phyloP scores from a whole-genome alignment of 2,888 invertebrate species.

The Netelia virgata region DNA sequence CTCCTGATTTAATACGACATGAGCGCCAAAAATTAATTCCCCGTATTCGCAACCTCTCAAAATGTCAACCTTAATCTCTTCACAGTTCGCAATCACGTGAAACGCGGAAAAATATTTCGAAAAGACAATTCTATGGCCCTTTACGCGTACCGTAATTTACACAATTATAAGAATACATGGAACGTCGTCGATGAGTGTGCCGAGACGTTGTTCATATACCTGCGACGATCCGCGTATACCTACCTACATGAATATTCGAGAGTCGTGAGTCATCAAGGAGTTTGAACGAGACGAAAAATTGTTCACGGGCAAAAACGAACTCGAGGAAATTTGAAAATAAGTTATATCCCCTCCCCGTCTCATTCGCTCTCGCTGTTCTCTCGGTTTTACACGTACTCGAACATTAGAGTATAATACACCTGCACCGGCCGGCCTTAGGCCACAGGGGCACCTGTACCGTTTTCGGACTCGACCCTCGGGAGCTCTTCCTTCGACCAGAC shows the following conservation, averaged over 20 bases:
- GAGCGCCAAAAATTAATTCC: no score
- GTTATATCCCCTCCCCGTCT: not conserved
- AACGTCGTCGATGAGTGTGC: not conserved
- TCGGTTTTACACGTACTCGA: constrained; percentile 57
- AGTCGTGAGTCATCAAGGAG: not conserved
- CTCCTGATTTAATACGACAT: no score
- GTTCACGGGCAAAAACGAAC: constrained; percentile 16
- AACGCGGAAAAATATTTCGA: no score
- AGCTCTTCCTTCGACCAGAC: constrained; percentile 51
- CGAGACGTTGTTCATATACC: not conserved
- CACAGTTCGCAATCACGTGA: no score
- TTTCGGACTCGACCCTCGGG: constrained; percentile 62
- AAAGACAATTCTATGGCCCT: no score
- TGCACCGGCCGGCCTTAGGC: constrained; percentile 46
- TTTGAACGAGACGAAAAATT: not conserved
- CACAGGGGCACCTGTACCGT: constrained; percentile 65
- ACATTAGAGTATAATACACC: constrained; percentile 62
- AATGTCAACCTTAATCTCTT: no score
- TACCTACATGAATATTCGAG: not conserved
- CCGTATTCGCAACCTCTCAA: no score
- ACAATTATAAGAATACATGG: not conserved
- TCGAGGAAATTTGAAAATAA: not conserved
- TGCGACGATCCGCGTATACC: not conserved
- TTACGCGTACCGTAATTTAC: no score
- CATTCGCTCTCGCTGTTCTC: not conserved